Evolutionary conservation across 2,888 invertebrate genomes (phyloP).

Genomic region (Ophion costatus): DNA sequence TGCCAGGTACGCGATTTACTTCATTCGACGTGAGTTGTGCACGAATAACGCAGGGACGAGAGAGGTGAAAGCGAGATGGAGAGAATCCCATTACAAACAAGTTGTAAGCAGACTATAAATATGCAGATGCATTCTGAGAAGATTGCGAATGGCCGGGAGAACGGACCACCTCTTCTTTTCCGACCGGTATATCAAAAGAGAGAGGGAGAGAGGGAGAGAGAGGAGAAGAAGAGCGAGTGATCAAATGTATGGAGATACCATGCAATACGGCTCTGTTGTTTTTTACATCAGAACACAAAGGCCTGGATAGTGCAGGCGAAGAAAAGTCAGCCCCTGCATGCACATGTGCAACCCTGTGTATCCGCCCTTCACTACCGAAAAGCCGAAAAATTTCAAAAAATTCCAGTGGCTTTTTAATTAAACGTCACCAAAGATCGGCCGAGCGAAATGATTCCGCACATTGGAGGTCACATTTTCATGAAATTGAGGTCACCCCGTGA

Average conservation of each 20-base stretch:
- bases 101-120: slow-evolving; percentile 69
- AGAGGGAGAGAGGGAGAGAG: slow-evolving; percentile 23
- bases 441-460: too few species aligned
- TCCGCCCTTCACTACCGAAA: too few species aligned
- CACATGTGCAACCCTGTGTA: too few species aligned
- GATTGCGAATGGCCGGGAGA: slow-evolving; percentile 63
- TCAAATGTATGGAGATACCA: slow-evolving; percentile 57
- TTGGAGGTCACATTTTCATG: too few species aligned
- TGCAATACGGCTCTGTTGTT: slow-evolving; percentile 22
- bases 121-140: slow-evolving; percentile 67
- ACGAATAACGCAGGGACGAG: slow-evolving; percentile 36
- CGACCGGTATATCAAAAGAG: slow-evolving; percentile 51
- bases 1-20: slow-evolving; percentile 61
- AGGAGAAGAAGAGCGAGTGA: neutral
- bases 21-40: slow-evolving; percentile 35
- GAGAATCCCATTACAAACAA: slow-evolving; percentile 64
- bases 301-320: slow-evolving; percentile 13
- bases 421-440: too few species aligned
- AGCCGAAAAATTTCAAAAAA: too few species aligned
- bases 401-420: too few species aligned
- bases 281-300: slow-evolving; percentile 40
- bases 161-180: slow-evolving; percentile 46
- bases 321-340: slow-evolving; percentile 13
- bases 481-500: too few species aligned
- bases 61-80: slow-evolving; percentile 14